Evolutionary conservation across 2,797 vertebrate species (phyloP).

Genomic region (Helicolenus hilgendorfi): DNA sequence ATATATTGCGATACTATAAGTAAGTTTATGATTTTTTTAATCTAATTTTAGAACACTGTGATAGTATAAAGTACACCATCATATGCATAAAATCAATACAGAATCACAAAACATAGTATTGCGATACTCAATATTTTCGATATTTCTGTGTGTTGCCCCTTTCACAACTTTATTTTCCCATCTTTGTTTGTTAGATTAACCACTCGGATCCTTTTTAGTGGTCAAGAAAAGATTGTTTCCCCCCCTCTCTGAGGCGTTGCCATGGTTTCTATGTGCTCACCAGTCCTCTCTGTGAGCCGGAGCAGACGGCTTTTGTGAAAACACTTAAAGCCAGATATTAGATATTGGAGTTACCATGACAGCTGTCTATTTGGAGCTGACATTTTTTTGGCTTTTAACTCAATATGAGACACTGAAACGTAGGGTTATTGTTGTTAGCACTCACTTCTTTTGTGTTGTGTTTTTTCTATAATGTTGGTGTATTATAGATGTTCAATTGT

Average conservation of each 20-base stretch:
- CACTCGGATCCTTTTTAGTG: slow-evolving; percentile 10
- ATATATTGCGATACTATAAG: too few species aligned
- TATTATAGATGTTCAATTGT: not conserved
- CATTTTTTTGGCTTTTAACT: slow-evolving; percentile 65
- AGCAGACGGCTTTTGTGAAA: slow-evolving; percentile 9
- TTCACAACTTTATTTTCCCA: not conserved
- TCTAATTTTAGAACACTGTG: too few species aligned
- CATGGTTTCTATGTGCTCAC: slow-evolving; percentile 50
- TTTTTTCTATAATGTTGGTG: not conserved
- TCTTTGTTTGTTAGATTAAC: not conserved
- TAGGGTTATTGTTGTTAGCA: not conserved
- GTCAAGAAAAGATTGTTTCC: not conserved
- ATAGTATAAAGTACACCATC: too few species aligned
- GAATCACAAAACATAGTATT: too few species aligned
- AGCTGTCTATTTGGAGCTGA: slow-evolving; percentile 49
- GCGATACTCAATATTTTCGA: too few species aligned
- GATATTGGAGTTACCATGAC: slow-evolving; percentile 61
- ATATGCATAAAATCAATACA: not conserved
- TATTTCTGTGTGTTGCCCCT: not conserved
- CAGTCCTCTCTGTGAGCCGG: not conserved
- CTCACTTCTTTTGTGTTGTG: not conserved
- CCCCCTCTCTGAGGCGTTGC: slow-evolving; percentile 23
- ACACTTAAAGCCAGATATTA: slow-evolving; percentile 19
- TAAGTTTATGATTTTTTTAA: too few species aligned
- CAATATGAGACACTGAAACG: not conserved